Base-by-base conservation (phyloP, 1,140 invertebrate species). In the Cyclina sinensis region DNA sequence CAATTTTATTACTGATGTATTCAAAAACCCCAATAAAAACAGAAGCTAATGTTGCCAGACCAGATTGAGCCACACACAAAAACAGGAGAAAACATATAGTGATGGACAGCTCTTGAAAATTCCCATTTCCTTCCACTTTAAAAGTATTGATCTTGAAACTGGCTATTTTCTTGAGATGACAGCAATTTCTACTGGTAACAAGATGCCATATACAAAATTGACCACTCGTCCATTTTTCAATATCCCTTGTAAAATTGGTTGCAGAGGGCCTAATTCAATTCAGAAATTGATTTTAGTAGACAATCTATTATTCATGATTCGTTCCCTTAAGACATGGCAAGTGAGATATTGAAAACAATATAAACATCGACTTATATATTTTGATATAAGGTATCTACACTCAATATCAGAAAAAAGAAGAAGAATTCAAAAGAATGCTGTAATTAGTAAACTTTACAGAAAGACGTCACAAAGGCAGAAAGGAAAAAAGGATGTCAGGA, bases 241-340 rank as follows among this genome's bases (percentile, higher is more conserved):
- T 86, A 86, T 86, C 84, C 62, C 84, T 62, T 62, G 84, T 86
- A 59, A 86, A 86, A 86, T 62, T 86, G 68, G 84, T 73, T 78
- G 51, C 48, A 54, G 35, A 78, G 73, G 51, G 27, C 84, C 84
- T 86, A 86, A 86, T 86, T 86, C 84, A 78, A 86, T 74, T 86
- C 68, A 86, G 84, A 78, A 78, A 86, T 86, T 86, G 84, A 86
- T 86, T 86, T 86, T 65, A 86, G 68, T 59, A 57, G 32, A 78
- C 51, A 62, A 86, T 86, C 84, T 78, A 86, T 86, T 86, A 86
- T 86, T 86, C 84, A 86, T 86, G 84, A 37, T 86, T 86, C 84
- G n/a, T 74, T 43, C 84, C 84, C 84, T 59, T 62, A 86, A 74
- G 84, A 86, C 68, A 54, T 57, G 70, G 70, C 65, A 30, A 74